A percentile compares a stretch with the other conserved stretches of the same genome.
Conservation (phyloP, 2,888 invertebrate genomes). For the Ceratothoa steindachneri region DNA sequence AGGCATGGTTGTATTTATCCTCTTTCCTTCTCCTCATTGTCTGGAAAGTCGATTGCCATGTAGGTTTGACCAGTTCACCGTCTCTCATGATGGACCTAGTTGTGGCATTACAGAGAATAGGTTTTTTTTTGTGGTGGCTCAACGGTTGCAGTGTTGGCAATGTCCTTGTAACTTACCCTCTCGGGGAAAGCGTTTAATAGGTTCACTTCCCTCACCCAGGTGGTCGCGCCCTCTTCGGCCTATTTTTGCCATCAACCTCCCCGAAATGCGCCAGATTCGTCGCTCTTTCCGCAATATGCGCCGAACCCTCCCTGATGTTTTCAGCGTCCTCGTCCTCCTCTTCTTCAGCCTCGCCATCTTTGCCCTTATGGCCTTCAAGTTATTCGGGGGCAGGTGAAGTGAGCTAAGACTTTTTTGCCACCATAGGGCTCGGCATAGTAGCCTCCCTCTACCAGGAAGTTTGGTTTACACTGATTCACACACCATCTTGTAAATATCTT, state of each 20-base stretch:
- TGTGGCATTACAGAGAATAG: too few species aligned
- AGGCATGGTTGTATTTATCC: too few species aligned
- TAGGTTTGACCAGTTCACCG: too few species aligned
- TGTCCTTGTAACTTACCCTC: too few species aligned
- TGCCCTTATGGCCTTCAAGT: slow-evolving; percentile 55
- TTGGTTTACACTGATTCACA: background rate
- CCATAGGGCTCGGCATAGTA: background rate
- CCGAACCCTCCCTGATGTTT: slow-evolving; percentile 55
- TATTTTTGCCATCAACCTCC: slow-evolving; percentile 53
- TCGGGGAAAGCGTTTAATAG: too few species aligned
- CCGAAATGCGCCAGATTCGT: slow-evolving; percentile 53
- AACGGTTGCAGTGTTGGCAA: too few species aligned
- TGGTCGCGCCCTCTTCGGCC: slow-evolving; percentile 55
- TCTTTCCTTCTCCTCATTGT: too few species aligned
- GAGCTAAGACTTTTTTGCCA: background rate
- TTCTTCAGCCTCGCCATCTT: slow-evolving; percentile 54
- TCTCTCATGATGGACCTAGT: too few species aligned
- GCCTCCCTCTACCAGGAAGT: background rate
- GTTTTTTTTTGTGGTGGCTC: too few species aligned
- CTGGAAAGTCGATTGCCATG: too few species aligned
- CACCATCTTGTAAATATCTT: slow-evolving; percentile 14
- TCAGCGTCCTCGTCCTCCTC: slow-evolving; percentile 55
- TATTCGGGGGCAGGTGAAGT: slow-evolving; percentile 54
- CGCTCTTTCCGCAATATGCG: slow-evolving; percentile 56
- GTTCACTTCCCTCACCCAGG: slow-evolving; percentile 32